A percentile compares a stretch with the other conserved stretches of the same genome.
phyloP scores from a whole-genome alignment of 2,888 invertebrate genomes.

The Ryuthela nishihirai region DNA sequence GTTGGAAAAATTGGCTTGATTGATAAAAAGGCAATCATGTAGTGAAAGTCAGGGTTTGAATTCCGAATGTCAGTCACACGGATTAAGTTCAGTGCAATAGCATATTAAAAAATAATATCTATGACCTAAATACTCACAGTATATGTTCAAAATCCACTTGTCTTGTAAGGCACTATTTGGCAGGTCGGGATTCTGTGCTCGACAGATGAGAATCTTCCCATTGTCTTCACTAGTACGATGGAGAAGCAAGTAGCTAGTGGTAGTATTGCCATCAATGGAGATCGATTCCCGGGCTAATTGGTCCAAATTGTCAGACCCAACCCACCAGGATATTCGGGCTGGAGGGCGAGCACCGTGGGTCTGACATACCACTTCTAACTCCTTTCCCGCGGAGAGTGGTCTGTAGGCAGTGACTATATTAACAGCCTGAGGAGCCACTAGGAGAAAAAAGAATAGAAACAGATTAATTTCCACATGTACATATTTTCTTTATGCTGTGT shows the following conservation, averaged over 20 bases:
- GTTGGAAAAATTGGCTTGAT: too few relatives aligned
- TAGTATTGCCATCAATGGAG: conserved; percentile 42
- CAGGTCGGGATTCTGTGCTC: conserved; percentile 44
- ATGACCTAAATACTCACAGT: conserved; percentile 44
- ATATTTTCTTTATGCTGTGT: too few relatives aligned
- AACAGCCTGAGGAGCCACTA: conserved; percentile 37
- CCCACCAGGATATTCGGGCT: conserved; percentile 41
- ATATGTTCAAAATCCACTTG: conserved; percentile 42
- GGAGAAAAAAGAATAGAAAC: background rate
- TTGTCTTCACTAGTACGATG: conserved; percentile 44
- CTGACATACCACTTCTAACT: conserved; percentile 38
- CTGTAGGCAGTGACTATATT: conserved; percentile 23
- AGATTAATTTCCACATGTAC: background rate
- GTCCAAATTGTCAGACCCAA: conserved; percentile 34
- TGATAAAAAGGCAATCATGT: too few relatives aligned
- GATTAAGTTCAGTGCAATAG: too few relatives aligned
- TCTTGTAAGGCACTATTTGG: conserved; percentile 44
- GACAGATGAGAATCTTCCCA: conserved; percentile 43
- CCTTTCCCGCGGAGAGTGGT: conserved; percentile 37
- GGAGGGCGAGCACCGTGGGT: conserved; percentile 41
- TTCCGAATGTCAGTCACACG: too few relatives aligned
- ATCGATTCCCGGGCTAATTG: conserved; percentile 30
- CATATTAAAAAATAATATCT: too few relatives aligned
- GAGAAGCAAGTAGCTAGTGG: conserved; percentile 41
- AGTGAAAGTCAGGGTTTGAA: too few relatives aligned